A percentile compares a stretch with the other conserved stretches of the same genome.
Conservation (phyloP, 2,113 vertebrate species). For the Bungarus multicinctus region DNA sequence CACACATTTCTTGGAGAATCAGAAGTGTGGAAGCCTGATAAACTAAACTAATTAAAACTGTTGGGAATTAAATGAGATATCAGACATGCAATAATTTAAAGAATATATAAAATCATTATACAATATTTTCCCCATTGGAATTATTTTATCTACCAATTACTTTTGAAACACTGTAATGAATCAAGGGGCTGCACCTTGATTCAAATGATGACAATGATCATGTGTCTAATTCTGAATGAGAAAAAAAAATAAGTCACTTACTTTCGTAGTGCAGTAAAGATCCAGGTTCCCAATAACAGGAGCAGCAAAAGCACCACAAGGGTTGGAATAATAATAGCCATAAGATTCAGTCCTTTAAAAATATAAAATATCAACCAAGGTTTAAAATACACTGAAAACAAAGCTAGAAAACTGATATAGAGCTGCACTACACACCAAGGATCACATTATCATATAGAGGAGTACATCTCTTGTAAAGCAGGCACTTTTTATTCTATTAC, state of each 20-base stretch:
- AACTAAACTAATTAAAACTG: neutral
- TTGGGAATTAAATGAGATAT: neutral
- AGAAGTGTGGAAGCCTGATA: neutral
- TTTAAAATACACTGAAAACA: neutral
- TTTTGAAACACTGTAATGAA: neutral
- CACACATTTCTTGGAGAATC: neutral
- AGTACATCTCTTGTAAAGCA: neutral
- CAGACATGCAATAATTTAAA: neutral
- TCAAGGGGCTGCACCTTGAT: neutral
- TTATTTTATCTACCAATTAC: neutral
- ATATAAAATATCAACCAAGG: neutral
- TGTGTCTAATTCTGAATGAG: neutral
- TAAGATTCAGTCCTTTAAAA: constrained; percentile 62
- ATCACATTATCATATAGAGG: neutral
- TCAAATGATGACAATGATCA: neutral
- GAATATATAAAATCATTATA: neutral
- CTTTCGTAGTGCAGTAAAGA: constrained; percentile 70
- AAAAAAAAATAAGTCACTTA: constrained; percentile 58
- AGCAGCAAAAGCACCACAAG: constrained; percentile 60
- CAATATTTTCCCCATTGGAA: neutral
- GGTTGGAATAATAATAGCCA: constrained; percentile 62
- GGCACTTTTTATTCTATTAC: neutral
- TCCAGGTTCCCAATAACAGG: constrained; percentile 69
- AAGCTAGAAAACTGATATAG: neutral
- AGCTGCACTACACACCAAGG: neutral